Evolutionary conservation across 2,888 invertebrate species (phyloP), one percentile per base, ranked within the genome.

Genomic region (Drosophila austrosaltans): DNA sequence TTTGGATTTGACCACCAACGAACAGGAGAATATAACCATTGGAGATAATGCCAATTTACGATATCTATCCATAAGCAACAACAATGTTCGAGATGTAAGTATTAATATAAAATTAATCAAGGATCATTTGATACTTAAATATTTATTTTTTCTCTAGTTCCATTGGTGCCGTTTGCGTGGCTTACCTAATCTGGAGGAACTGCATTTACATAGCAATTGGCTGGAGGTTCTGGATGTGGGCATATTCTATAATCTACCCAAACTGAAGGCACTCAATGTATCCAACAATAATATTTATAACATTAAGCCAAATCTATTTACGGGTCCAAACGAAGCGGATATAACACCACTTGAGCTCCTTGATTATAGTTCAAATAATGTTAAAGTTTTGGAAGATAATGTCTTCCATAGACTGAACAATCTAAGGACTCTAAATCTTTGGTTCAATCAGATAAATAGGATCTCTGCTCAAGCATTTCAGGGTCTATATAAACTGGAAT

Each of bases 361-460:
- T 7, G 90, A 92, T 67, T 79, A 91, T 7, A 91, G 85, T 36
- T 81, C 82, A 0, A 92, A 92, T 53, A 78, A 91, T 72, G 81
- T 92, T 0, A 69, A 69, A 5, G 42, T 62, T 2, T 69, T 92
- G 16, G 66, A 69, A 0, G 72, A 75, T 2, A 64, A 69, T 2
- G 79, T 85, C 0, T 92, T 92, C 57, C 65, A 71, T 42, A 64
- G 85, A 7, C 66, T 92, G 7, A 39, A 39, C 0, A 74, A 79
- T 3, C 71, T 92, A 0, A 77, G 81, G 67, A 77, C 67, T 2
- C 79, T 92, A 0, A 86, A 91, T 54, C 65, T 92, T 1, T 87
- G 89, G 39, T 68, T 76, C 1, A 92, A 92, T 70, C 81, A 77
- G 16, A 71, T 92, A 2, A 77, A 22, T 3, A 62, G 58, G 2